Percentiles rank a stretch among this genome's conserved stretches.
Evolutionary conservation across 1,140 invertebrate genomes (phyloP).

Genomic region (Drosophila watanabei): DNA sequence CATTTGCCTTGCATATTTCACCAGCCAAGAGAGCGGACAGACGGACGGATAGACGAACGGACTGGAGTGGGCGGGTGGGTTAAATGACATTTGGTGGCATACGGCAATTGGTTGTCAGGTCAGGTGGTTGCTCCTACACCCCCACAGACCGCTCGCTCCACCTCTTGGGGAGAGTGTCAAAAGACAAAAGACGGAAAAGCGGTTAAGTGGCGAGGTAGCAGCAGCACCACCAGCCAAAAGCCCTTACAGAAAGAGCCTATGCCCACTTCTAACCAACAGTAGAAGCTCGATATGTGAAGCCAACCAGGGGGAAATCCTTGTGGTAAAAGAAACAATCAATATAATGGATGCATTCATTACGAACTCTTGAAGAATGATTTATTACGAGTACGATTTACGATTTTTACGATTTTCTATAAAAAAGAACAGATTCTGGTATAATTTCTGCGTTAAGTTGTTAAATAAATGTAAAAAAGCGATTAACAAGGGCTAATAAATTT

Average conservation of each 20-base stretch:
- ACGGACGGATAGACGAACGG: background rate
- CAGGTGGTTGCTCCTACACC: slow-evolving; percentile 59
- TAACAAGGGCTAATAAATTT: background rate
- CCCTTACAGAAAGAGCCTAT: slow-evolving; percentile 50
- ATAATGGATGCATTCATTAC: slow-evolving; percentile 5
- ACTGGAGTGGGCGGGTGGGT: slow-evolving; percentile 32
- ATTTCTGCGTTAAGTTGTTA: background rate
- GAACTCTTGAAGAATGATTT: slow-evolving; percentile 2
- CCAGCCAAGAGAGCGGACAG: slow-evolving; percentile 41
- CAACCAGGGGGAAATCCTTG: background rate
- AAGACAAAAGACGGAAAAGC: slow-evolving; percentile 77
- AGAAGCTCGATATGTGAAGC: slow-evolving; percentile 4
- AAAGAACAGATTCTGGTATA: background rate
- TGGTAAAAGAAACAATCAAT: slow-evolving; percentile 8
- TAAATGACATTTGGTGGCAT: slow-evolving; percentile 75
- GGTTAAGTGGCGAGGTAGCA: slow-evolving; percentile 73
- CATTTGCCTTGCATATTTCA: slow-evolving; percentile 83
- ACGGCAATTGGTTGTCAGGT: slow-evolving; percentile 68
- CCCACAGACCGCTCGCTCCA: slow-evolving; percentile 1
- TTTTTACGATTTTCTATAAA: too few species aligned
- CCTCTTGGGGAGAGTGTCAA: slow-evolving; percentile 62
- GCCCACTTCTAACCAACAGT: slow-evolving; percentile 50
- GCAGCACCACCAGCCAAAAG: slow-evolving; percentile 58
- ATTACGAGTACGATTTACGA: too few species aligned
- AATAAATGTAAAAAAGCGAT: too few species aligned